These are phyloP conservation scores for Agrenia bidenticulata DNA, from an alignment of 2,888 invertebrate genomes.

Conservation along the genomic window DNA sequence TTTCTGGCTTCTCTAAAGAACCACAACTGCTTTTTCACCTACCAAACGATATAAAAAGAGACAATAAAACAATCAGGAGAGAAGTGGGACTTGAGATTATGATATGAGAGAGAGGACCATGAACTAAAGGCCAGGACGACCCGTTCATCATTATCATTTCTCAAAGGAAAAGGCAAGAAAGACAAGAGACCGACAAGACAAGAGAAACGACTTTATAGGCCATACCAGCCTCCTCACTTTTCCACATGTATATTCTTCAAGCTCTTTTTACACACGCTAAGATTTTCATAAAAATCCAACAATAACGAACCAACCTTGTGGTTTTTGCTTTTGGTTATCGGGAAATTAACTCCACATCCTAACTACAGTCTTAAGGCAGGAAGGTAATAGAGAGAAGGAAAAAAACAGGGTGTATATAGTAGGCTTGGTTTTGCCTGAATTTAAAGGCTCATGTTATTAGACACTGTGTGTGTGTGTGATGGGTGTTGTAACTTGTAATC, in stretches of 20 bases:
- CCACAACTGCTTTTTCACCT: neutral
- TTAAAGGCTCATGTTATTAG: no score
- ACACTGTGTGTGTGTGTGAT: no score
- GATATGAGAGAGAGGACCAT: slow-evolving; percentile 10
- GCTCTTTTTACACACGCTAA: no score
- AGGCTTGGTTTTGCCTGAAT: no score
- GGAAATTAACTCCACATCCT: slow-evolving; percentile 8
- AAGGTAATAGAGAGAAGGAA: slow-evolving; percentile 2
- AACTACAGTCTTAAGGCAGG: no score
- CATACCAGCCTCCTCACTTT: slow-evolving; percentile 18
- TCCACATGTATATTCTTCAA: no score
- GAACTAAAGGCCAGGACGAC: neutral
- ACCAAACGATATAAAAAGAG: slow-evolving; percentile 6
- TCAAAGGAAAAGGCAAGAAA: neutral
- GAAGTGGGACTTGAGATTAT: neutral
- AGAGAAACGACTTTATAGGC: slow-evolving; percentile 1
- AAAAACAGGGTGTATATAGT: no score
- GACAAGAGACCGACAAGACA: slow-evolving; percentile 1
- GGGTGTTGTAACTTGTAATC: no score
- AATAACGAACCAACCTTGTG: slow-evolving; percentile 21
- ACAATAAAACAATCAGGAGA: slow-evolving; percentile 21
- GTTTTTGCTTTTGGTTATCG: slow-evolving; percentile 13
- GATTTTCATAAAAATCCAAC: slow-evolving; percentile 12
- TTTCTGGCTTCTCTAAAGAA: no score
- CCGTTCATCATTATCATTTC: no score